phyloP scores from a whole-genome alignment of 2,113 vertebrate genomes.

The Serinus canaria region DNA sequence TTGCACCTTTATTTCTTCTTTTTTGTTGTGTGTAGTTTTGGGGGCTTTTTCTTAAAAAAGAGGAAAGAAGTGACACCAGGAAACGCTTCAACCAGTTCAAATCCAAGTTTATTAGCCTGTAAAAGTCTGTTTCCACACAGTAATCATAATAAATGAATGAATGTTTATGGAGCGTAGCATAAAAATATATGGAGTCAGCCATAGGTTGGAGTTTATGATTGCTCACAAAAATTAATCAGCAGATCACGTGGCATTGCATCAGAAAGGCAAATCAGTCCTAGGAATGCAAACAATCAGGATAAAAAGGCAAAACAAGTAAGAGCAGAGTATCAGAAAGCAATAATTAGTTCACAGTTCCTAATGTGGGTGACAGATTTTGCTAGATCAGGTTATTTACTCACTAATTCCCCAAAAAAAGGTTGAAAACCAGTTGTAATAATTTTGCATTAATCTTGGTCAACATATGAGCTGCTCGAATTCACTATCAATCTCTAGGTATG shows the following conservation, averaged over 20 bases:
- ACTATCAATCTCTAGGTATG: not conserved
- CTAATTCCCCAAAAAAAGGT: not conserved
- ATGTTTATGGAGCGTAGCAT: slow-evolving; percentile 36
- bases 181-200: slow-evolving; percentile 41
- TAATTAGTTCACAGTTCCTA: slow-evolving; percentile 46
- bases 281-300: slow-evolving; percentile 49
- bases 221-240: slow-evolving; percentile 67
- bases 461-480: not conserved
- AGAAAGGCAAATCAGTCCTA: slow-evolving; percentile 65
- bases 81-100: slow-evolving; percentile 45
- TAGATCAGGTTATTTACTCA: slow-evolving; percentile 27
- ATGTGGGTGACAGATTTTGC: slow-evolving; percentile 31
- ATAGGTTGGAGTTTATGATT: slow-evolving; percentile 36
- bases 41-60: not conserved
- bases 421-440: not conserved
- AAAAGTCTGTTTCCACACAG: slow-evolving; percentile 55
- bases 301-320: slow-evolving; percentile 62
- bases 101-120: slow-evolving; percentile 66
- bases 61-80: slow-evolving; percentile 25
- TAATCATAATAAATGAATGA: slow-evolving; percentile 56
- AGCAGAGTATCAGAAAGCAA: slow-evolving; percentile 40
- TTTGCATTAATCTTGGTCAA: not conserved
- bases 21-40: not conserved
- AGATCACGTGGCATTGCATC: slow-evolving; percentile 57
- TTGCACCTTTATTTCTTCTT: not conserved